Evolutionary conservation across 2,888 invertebrate species (phyloP).

Genomic region (Ornithoptera priamus): DNA sequence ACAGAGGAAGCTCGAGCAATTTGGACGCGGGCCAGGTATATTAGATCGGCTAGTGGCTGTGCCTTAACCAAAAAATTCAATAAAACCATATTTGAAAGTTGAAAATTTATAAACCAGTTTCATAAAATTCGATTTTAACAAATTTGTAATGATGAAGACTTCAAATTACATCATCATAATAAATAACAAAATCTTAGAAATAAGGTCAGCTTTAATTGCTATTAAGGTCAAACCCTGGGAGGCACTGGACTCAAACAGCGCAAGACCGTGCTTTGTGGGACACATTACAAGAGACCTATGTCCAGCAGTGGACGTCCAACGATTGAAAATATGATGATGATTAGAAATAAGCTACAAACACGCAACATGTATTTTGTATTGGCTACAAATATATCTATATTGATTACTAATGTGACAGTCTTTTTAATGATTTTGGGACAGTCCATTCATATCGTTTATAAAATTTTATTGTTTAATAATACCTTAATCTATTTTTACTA

Average conservation of each 20-base stretch:
- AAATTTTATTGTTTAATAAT: background rate
- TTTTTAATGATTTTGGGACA: background rate
- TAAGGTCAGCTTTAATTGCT: background rate
- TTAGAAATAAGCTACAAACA: background rate
- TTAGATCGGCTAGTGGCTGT: constrained; percentile 11
- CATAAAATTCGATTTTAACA: too few species aligned
- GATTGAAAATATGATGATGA: too few species aligned
- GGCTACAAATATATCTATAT: constrained; percentile 9
- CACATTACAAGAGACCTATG: too few species aligned
- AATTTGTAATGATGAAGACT: too few species aligned
- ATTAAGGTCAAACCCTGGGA: too few species aligned
- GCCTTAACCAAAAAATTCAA: background rate
- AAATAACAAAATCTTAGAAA: background rate
- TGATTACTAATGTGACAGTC: constrained; percentile 11
- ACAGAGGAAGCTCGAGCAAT: background rate
- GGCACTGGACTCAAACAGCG: too few species aligned
- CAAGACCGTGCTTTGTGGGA: too few species aligned
- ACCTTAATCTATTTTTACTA: background rate
- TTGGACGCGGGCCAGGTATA: constrained; percentile 20
- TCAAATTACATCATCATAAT: too few species aligned
- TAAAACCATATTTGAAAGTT: background rate
- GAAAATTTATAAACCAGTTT: too few species aligned
- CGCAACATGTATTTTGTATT: constrained; percentile 1
- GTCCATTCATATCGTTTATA: background rate
- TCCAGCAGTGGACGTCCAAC: too few species aligned